Evolutionary conservation across 1,140 invertebrate species (phyloP), one percentile per base, ranked within the genome.

Genomic region (Formica selysi): DNA sequence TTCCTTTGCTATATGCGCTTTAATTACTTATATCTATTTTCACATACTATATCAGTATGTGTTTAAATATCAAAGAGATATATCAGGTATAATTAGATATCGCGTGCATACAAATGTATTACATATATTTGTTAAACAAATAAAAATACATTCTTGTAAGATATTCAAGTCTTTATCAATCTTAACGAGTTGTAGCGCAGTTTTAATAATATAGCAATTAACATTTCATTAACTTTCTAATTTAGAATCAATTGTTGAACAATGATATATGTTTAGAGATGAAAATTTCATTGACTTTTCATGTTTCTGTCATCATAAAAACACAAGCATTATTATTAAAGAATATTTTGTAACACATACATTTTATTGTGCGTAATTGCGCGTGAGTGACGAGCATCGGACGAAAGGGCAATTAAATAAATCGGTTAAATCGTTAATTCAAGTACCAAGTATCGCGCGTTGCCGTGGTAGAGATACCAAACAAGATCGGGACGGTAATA

Each of bases 371-470:
- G n/a, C 32, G 54, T 36, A 5, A 51, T 51, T 8, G 26, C 26
- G n/a, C n/a, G 36, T 41, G 54, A 62, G 38, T 36, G 70, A 73
- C 36, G 73, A 61, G 36, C 36, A 13, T 38, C 32, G 54, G 51
- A 26, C 7, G 65, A 57, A 57, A 57, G 65, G 26, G 65, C 11
- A 64, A 19, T 71, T 36, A 59, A 51, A 36, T 51, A 54, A 67
- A 79, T 68, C 64, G 64, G 29, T 41, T 57, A 71, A 74, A 73
- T 73, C 51, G 29, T 29, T 61, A 83, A 73, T 73, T 41, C 22
- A 22, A 22, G 22, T 22, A 22, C 22, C 54, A 16, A 6, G 26
- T 10, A 51, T 3, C 10, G 6, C 41, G 67, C 22, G 36, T 32
- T 19, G 44, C 6, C 5, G 67, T 38, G 36, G 19, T 2, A 19